Base-by-base conservation (phyloP, 2,888 invertebrate species). In the Gryllus longicercus region DNA sequence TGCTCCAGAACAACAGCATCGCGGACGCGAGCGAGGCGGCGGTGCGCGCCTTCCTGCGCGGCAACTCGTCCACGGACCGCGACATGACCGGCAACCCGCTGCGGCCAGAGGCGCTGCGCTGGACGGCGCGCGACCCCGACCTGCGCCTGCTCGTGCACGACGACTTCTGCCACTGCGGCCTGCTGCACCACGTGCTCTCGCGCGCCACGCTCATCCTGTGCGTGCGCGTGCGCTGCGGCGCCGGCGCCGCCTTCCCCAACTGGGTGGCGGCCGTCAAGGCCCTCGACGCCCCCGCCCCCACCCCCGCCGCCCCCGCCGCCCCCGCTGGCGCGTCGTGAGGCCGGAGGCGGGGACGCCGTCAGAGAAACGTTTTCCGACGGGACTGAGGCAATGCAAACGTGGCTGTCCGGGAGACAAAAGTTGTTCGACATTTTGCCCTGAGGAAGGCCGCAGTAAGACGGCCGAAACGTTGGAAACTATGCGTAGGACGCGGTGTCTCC, bases 191-290 rank as follows among this genome's bases (percentile, higher is more conserved):
- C 14, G 16, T 5, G n/a, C 16, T 11, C 63, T 4, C 63, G 14
- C 63, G n/a, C 63, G 63, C 63, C 63, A 0, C 16, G 14, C 63
- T 63, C 63, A 63, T 18, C 16, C 14, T 63, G 16, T 63, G 63
- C 63, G 63, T n/a, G 63, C 3, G 3, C n/a, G 16, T 63, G 16
- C 16, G 16, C 14, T 63, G 63, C 63, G 63, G 16, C 14, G 63
- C 16, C 14, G 8, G 4, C 38, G 63, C 63, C 16, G 16, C 2
- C 18, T 63, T 18, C 63, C 16, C 16, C 63, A 16, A 63, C 63
- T 63, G 63, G 63, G 63, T 63, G 63, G n/a, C 63, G 63, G 63
- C 63, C n/a, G 63, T 63, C 16, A 63, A n/a, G 63, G 63, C 63
- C 63, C 63, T 63, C 63, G 63, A 63, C n/a, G 63, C 2, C 63